phyloP scores from a whole-genome alignment of 1,140 invertebrate genomes.

The Drosophila bocqueti region DNA sequence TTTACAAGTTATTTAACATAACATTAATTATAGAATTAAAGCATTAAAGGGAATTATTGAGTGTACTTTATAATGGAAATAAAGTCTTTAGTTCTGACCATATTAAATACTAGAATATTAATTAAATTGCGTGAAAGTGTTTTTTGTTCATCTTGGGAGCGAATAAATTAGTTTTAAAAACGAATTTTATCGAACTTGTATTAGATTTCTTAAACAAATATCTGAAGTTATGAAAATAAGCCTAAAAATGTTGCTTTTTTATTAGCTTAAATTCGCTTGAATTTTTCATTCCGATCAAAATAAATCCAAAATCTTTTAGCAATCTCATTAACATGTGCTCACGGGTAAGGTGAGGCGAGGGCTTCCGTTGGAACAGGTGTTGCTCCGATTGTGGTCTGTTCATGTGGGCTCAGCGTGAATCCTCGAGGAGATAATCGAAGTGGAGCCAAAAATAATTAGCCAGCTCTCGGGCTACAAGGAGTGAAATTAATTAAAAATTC shows the following conservation, averaged over 20 bases:
- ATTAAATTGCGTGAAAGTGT: neutral
- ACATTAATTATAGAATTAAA: too few relatives aligned
- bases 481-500: slow-evolving; percentile 45
- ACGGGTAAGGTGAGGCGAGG: neutral
- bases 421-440: slow-evolving; percentile 58
- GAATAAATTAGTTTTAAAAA: neutral
- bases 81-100: neutral
- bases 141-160: neutral
- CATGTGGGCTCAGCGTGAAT: slow-evolving; percentile 65
- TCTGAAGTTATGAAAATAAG: neutral
- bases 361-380: slow-evolving; percentile 21
- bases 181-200: neutral
- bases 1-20: neutral
- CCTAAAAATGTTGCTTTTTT: neutral
- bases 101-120: neutral
- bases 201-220: neutral
- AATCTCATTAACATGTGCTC: slow-evolving; percentile 24
- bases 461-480: slow-evolving; percentile 15
- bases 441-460: slow-evolving; percentile 48
- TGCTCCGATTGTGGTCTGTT: slow-evolving; percentile 26
- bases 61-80: neutral
- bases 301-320: slow-evolving; percentile 6
- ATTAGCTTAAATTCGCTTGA: neutral
- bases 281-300: neutral
- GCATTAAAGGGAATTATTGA: neutral